phyloP scores from a whole-genome alignment of 2,797 vertebrate genomes.

The Bradypus variegatus region DNA sequence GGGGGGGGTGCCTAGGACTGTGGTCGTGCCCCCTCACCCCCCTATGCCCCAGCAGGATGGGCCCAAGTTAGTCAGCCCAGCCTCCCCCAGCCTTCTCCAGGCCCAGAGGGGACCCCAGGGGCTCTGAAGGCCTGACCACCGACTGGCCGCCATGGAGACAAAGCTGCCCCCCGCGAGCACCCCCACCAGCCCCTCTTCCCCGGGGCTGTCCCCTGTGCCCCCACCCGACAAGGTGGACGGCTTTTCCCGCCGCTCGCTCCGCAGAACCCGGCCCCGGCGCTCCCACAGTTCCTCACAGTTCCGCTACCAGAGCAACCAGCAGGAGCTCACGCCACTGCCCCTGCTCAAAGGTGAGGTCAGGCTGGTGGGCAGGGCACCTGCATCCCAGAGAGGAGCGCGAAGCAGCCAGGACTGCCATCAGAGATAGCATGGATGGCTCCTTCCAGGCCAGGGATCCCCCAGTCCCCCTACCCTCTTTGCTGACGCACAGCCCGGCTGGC shows the following conservation, averaged over 20 bases:
- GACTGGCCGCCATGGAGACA: constrained; percentile 66
- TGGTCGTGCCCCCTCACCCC: constrained; percentile 27
- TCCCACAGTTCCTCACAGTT: constrained; percentile 95
- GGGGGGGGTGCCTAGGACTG: constrained; percentile 48
- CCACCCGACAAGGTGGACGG: constrained; percentile 94
- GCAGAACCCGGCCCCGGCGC: constrained; percentile 86
- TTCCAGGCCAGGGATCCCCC: neutral
- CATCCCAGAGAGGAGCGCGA: neutral
- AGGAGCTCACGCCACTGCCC: constrained; percentile 90
- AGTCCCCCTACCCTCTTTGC: constrained; percentile 38
- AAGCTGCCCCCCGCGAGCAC: constrained; percentile 83
- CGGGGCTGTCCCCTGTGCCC: constrained; percentile 86
- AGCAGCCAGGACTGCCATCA: neutral
- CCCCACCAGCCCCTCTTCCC: constrained; percentile 88
- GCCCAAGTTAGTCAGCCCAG: constrained; percentile 45
- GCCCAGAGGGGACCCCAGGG: constrained; percentile 1
- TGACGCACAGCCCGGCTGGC: constrained; percentile 51
- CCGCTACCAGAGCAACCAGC: constrained; percentile 94
- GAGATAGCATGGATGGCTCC: neutral
- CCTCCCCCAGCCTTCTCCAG: constrained; percentile 1
- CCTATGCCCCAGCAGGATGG: constrained; percentile 18
- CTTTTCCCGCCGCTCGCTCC: constrained; percentile 91
- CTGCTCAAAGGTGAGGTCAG: constrained; percentile 86
- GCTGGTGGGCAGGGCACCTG: neutral
- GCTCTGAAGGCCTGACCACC: constrained; percentile 27